Conservation (phyloP, 1,140 invertebrate genomes). For the Spodoptera litura region DNA sequence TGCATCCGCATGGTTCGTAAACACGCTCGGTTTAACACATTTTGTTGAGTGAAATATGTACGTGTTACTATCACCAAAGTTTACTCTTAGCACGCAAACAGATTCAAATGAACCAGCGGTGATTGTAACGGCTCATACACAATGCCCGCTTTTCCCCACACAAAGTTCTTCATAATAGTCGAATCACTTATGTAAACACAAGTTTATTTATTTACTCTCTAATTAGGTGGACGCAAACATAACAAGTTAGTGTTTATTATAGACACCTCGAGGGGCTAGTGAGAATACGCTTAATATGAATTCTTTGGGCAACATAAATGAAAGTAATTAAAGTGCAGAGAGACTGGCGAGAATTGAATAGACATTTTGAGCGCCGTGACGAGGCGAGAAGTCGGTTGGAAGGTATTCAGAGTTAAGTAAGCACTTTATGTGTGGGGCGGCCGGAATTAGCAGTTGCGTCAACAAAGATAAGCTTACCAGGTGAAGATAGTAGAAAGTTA, state of each 20-base stretch:
- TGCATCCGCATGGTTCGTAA: slow-evolving; percentile 25
- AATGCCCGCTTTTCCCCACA: background rate
- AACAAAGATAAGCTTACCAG: slow-evolving; percentile 33
- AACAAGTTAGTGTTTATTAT: background rate
- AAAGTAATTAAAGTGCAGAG: slow-evolving; percentile 33
- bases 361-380: slow-evolving; percentile 4
- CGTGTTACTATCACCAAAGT: background rate
- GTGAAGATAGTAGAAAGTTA: background rate
- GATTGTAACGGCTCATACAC: background rate
- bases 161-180: too few species aligned
- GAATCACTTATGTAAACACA: background rate
- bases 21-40: background rate
- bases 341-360: slow-evolving; percentile 18
- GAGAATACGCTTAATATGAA: background rate
- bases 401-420: slow-evolving; percentile 33
- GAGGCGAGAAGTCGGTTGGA: slow-evolving; percentile 3
- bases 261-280: slow-evolving; percentile 3
- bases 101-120: background rate
- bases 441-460: slow-evolving; percentile 18
- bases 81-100: slow-evolving; percentile 2
- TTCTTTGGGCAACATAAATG: slow-evolving; percentile 21
- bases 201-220: slow-evolving; percentile 16
- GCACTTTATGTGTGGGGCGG: slow-evolving; percentile 12
- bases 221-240: slow-evolving; percentile 13
- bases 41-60: slow-evolving; percentile 28